Conservation (phyloP, 2,113 vertebrate genomes). For the Orthonyx spaldingii region DNA sequence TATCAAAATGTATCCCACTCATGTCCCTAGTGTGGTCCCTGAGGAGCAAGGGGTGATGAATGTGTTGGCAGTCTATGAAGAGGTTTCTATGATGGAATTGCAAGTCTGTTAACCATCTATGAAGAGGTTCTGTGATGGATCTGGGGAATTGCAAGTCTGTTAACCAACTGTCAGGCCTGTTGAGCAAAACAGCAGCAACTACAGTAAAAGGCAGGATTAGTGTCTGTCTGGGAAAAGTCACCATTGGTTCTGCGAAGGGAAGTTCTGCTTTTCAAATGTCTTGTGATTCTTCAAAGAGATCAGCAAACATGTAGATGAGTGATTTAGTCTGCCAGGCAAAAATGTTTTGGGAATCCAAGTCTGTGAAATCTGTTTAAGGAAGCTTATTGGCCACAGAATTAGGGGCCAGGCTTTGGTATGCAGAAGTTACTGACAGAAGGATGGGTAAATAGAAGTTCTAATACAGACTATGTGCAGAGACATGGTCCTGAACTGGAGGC, state of each 20-base stretch:
- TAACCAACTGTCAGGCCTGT: neutral
- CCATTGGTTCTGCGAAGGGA: neutral
- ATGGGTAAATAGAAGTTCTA: neutral
- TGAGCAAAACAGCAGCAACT: neutral
- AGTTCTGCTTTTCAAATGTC: neutral
- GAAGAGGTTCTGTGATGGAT: neutral
- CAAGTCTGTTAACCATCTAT: neutral
- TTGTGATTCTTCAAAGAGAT: neutral
- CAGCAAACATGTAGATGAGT: neutral
- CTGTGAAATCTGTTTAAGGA: neutral
- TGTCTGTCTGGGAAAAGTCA: neutral
- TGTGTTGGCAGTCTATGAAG: neutral
- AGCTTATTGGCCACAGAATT: neutral
- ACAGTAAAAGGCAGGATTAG: neutral
- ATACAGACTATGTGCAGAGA: neutral
- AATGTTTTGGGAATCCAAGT: neutral
- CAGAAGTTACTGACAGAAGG: neutral
- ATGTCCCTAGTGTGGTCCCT: neutral
- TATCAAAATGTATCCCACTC: neutral
- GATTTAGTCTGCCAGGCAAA: neutral
- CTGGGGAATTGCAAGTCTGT: neutral
- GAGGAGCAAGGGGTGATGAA: neutral
- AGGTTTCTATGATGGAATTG: neutral
- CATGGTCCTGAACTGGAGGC: neutral
- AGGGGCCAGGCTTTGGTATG: neutral